These are phyloP conservation scores for Polypterus senegalus DNA, from an alignment of 2,113 vertebrate genomes.

Conservation along the genomic window DNA sequence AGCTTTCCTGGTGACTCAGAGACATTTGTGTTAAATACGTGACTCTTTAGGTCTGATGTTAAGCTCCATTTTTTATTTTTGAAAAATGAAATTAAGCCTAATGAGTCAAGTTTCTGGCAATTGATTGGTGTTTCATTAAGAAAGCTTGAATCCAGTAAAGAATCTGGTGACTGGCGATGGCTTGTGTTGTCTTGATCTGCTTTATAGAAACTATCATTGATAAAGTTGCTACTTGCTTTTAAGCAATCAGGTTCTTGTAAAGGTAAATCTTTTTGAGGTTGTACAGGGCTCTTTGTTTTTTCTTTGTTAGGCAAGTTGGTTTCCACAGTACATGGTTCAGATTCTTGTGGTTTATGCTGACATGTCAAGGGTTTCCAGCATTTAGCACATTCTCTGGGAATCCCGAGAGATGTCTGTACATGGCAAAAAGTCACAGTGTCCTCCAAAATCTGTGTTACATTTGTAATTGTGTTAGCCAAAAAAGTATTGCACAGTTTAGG, in stretches of 20 bases:
- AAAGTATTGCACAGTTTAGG: constrained; percentile 29
- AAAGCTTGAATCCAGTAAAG: too few species aligned
- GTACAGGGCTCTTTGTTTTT: background rate
- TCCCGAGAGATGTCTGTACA: constrained; percentile 17
- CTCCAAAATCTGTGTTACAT: constrained; percentile 27
- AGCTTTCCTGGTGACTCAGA: too few species aligned
- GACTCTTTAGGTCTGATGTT: too few species aligned
- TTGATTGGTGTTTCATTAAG: too few species aligned
- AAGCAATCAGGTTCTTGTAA: background rate
- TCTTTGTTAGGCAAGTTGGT: background rate
- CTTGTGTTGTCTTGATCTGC: too few species aligned
- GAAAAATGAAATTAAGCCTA: too few species aligned
- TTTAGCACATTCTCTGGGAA: constrained; percentile 2
- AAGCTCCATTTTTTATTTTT: too few species aligned
- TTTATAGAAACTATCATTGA: background rate
- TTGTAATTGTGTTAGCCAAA: constrained; percentile 23
- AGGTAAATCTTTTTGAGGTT: too few species aligned
- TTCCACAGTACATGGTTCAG: background rate
- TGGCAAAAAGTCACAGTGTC: constrained; percentile 13
- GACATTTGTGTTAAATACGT: too few species aligned
- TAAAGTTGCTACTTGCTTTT: background rate
- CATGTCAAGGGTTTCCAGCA: background rate
- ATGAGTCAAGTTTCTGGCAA: too few species aligned
- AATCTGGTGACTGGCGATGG: too few species aligned
- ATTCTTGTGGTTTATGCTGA: background rate